Base-by-base conservation (phyloP, 1,140 invertebrate species). In the Holotrichia oblita region DNA sequence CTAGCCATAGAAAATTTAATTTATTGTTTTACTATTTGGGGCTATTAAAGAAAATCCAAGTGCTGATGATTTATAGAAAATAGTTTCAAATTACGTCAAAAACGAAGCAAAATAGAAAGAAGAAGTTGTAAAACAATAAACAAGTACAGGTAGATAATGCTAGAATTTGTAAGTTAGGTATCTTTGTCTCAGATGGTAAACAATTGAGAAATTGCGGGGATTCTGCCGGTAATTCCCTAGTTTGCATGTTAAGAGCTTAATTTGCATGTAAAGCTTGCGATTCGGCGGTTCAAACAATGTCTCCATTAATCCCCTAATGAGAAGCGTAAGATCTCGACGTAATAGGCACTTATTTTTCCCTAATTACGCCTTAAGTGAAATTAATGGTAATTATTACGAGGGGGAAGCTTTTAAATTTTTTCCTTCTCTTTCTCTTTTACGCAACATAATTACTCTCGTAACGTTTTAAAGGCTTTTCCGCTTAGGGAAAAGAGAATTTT, bases 201-300 rank as follows among this genome's bases (percentile, higher is more conserved):
- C 48, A 55, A 55, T 55, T n/a, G 14, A 55, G 48, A 55, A 55
- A 55, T 55, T 55, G 48, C 22, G 73, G 80, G 81, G 82, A 83
- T 82, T 81, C 81, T 83, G 61, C 73, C 34, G 81, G 80, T 82
- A 83, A 83, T 83, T 83, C 82, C 81, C 81, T 80, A 80, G 83
- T 83, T 83, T 83, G 83, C 83, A 83, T 83, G 83, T 78, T 83
- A 83, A 83, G 82, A 80, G 81, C 81, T 83, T 83, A 81, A 83
- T 83, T 83, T 83, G 80, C 83, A 83, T 83, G 83, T 83, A 82
- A 81, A 83, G 79, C 82, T 81, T 75, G 41, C 81, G 78, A 80
- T 81, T 79, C 81, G 64, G 75, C 69, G 80, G 77, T 80, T 81
- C 81, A 82, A 83, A 83, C 83, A 83, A 83, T 83, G 83, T 82